Evolutionary conservation across 1,140 invertebrate genomes (phyloP), one percentile per base, ranked within the genome.

Genomic region (Rhizoglyphus robini): DNA sequence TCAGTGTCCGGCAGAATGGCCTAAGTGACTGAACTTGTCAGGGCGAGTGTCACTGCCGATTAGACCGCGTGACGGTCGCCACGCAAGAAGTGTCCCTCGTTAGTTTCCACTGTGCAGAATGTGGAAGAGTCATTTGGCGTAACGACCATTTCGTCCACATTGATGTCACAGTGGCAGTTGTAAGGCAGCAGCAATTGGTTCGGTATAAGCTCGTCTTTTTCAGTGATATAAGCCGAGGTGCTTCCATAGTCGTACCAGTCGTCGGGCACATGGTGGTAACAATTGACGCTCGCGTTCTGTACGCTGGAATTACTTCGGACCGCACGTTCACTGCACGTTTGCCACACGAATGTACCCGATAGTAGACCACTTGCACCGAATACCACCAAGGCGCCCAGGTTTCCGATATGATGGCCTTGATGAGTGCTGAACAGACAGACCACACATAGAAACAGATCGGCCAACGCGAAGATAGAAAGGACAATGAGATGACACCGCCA

Each of bases 191-290:
- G 20, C 20, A 25, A 20, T 25, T 54, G 23, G 8, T 5, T 54
- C 20, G 51, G 51, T 15, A 54, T 54, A 54, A 54, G 51, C 51
- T 54, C 51, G 20, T 54, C 51, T 23, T 54, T 54, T 5, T 54
- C 51, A 15, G 51, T 20, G 51, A 27, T 54, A 41, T 41, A 41
- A 18, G 36, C 18, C 18, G 36, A 41, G 8, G 51, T 54, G 23
- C 51, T 54, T 54, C 51, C 51, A 32, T 54, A 54, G 20, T 54
- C 51, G 51, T 54, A 54, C 51, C 51, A 54, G 20, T 54, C 51
- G 23, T 54, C 51, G 15, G 51, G 31, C 23, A 32, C 23, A 32
- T 54, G 51, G 23, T 54, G 51, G 20, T 54, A 54, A 54, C 51
- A 54, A 54, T 54, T 54, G 51, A 54, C 51, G 5, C 20, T 5